Evolutionary conservation across 1,140 invertebrate species (phyloP).

Genomic region (Diplogasteroides magnus): DNA sequence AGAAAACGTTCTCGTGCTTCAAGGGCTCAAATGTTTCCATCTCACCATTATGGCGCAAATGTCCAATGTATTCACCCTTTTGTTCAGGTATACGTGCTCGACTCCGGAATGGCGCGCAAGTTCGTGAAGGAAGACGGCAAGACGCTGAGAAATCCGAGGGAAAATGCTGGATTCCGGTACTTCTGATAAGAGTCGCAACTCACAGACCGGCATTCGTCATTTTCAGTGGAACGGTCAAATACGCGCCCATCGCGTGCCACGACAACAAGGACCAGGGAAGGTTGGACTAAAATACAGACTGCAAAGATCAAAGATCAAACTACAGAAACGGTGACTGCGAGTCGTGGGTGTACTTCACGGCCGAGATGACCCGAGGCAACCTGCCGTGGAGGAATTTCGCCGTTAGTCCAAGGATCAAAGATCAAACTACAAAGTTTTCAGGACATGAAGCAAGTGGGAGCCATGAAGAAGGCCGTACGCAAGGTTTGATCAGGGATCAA

Average conservation of each 20-base stretch:
- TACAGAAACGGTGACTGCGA: conserved; percentile 39
- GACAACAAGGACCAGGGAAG: conserved; percentile 19
- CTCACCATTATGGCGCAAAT: too few species aligned
- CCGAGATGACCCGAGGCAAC: conserved; percentile 34
- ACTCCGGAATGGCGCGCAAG: conserved; percentile 33
- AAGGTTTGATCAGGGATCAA: conserved; percentile 6
- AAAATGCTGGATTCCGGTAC: neutral
- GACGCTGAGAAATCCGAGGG: neutral
- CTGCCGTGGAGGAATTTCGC: conserved; percentile 39
- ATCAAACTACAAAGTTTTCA: conserved; percentile 1
- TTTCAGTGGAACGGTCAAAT: conserved; percentile 43
- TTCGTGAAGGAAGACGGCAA: conserved; percentile 23
- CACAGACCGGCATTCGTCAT: conserved; percentile 20
- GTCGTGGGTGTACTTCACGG: conserved; percentile 40
- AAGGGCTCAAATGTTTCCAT: too few species aligned
- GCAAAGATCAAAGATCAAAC: neutral
- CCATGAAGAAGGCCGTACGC: conserved; percentile 25
- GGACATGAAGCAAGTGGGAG: conserved; percentile 31
- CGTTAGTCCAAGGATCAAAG: neutral
- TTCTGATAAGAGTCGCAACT: neutral
- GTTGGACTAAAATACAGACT: neutral
- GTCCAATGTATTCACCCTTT: too few species aligned
- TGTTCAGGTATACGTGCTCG: conserved; percentile 35
- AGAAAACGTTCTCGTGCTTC: too few species aligned
- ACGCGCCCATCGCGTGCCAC: conserved; percentile 38